Conservation (phyloP, 2,113 vertebrate genomes). For the Chaetodon auriga region DNA sequence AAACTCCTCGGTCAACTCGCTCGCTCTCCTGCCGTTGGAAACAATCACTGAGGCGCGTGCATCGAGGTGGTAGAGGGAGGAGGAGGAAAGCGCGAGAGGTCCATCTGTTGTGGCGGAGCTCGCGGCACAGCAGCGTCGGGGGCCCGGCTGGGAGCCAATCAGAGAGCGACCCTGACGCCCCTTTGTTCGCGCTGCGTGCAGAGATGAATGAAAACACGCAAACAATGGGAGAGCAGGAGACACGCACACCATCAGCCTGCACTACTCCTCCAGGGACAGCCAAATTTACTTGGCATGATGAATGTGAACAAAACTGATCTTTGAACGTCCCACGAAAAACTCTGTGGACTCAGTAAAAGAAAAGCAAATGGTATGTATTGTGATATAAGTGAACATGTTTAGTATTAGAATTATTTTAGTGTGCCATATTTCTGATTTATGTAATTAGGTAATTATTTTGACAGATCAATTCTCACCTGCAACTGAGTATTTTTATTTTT, state of each 20-base stretch:
- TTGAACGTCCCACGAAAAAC: constrained; percentile 2
- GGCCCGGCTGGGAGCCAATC: constrained; percentile 70
- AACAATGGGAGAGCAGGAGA: constrained; percentile 64
- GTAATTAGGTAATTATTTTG: too few species aligned
- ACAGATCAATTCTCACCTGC: too few species aligned
- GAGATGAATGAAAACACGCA: constrained; percentile 69
- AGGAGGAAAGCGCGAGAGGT: constrained; percentile 47
- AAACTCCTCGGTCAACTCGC: constrained; percentile 22
- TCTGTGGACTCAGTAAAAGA: neutral
- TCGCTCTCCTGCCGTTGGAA: constrained; percentile 27
- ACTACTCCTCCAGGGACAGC: neutral
- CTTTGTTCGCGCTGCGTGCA: constrained; percentile 72
- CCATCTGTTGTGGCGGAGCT: constrained; percentile 75
- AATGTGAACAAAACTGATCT: neutral
- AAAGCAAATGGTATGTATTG: neutral
- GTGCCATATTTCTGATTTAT: neutral
- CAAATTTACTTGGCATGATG: neutral
- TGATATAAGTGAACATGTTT: neutral
- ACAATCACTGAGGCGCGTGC: constrained; percentile 63
- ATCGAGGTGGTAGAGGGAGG: constrained; percentile 30
- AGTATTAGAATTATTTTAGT: neutral
- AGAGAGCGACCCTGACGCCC: constrained; percentile 60
- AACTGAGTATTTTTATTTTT: too few species aligned
- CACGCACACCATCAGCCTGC: constrained; percentile 10
- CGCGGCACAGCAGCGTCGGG: constrained; percentile 37